Percentiles rank a stretch among this genome's conserved stretches.
These are phyloP conservation scores for Arctopsyche grandis DNA, from an alignment of 1,140 invertebrate species.

Conservation along the genomic window DNA sequence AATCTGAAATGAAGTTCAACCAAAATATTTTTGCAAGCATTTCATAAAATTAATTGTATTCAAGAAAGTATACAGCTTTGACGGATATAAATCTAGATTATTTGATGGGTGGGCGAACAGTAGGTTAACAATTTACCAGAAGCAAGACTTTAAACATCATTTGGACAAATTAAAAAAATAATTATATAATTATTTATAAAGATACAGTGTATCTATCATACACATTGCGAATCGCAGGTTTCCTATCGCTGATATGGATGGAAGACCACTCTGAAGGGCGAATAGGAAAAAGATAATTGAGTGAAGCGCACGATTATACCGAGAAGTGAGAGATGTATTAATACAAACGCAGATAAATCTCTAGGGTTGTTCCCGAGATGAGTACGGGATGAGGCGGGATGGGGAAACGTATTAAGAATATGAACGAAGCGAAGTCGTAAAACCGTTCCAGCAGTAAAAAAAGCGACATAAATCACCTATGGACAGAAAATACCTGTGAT, in stretches of 20 bases:
- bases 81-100: too few relatives aligned
- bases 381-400: background rate
- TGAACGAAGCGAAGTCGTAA: background rate
- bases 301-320: slow-evolving; percentile 18
- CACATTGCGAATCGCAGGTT: too few relatives aligned
- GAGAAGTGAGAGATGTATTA: slow-evolving; percentile 17
- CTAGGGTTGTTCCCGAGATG: background rate
- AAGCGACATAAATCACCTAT: slow-evolving; percentile 28
- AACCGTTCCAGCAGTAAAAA: slow-evolving; percentile 13
- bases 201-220: too few relatives aligned
- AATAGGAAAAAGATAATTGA: slow-evolving; percentile 29
- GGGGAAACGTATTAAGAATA: slow-evolving; percentile 3
- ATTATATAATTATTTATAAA: too few relatives aligned
- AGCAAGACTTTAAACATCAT: background rate
- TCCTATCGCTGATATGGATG: too few relatives aligned
- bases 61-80: too few relatives aligned
- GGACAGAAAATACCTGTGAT: slow-evolving; percentile 32
- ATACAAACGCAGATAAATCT: slow-evolving; percentile 17
- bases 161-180: too few relatives aligned
- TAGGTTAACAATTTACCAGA: background rate
- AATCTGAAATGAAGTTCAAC: too few relatives aligned
- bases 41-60: too few relatives aligned
- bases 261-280: background rate
- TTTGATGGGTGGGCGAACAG: too few relatives aligned
- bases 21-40: too few relatives aligned